Evolutionary conservation across 2,797 vertebrate species (phyloP), one percentile per base, ranked within the genome.

Genomic region (Glyptemys insculpta): DNA sequence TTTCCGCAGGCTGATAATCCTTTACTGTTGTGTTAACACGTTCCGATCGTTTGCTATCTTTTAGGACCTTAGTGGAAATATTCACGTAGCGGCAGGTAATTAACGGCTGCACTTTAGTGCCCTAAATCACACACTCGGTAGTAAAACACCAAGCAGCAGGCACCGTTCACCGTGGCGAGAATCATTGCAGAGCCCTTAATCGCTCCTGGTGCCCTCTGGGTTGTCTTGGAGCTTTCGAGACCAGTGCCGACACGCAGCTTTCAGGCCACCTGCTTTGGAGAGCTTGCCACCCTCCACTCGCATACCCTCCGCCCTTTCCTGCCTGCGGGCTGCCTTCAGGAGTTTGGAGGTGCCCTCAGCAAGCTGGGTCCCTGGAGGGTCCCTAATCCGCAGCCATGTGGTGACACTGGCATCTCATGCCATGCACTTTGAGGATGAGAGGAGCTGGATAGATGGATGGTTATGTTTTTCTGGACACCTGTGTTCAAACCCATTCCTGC

Each of bases 71-170:
- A 37, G 18, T 87, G 72, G 59, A 92, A 94, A 81, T 59, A 80
- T 21, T n/a, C 6, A 5, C 56, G 76, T n/a, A 76, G 15, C 34
- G 34, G 56, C 88, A 8, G 62, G 23, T 95, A 94, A 97, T 91
- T 81, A 95, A 88, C 80, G 83, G 49, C 65, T 81, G 19, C 25
- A 84, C 65, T 91, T 93, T 81, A 94, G 41, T 50, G 81, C 84
- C 86, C 81, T 78, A 65, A 95, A 94, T 96, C 83, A 90, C 65
- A 59, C 23, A 90, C 95, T 91, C 81, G 54, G 78, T 91, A 89
- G 91, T 79, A 95, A 92, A 95, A 86, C 91, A 78, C 65, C 82
- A 85, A 84, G 53, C 68, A 47, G 52, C 44, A 37, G n/a, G 86
- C 8, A 47, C 31, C 56, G 83, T 94, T 89, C 34, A 29, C 25